A percentile compares a stretch with the other conserved stretches of the same genome.
phyloP scores from a whole-genome alignment of 2,888 invertebrate genomes.

The Phyto melanocephala region DNA sequence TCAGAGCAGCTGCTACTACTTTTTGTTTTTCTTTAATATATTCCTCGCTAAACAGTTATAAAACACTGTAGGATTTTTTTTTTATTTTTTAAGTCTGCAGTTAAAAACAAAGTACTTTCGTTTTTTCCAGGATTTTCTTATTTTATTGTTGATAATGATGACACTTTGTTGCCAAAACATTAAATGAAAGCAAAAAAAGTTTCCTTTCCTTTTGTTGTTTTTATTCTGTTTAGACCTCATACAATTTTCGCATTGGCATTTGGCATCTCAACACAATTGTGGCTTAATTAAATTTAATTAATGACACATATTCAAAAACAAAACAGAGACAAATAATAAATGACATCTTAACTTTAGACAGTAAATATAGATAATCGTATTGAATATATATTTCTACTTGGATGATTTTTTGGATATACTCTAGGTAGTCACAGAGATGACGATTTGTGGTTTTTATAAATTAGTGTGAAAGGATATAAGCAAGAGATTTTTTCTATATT shows the following conservation, averaged over 20 bases:
- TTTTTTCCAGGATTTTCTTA: background rate
- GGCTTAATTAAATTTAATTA: slow-evolving; percentile 45
- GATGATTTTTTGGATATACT: too few relatives aligned
- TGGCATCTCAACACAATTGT: slow-evolving; percentile 32
- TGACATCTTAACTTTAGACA: background rate
- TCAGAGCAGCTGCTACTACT: too few relatives aligned
- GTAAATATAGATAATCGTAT: background rate
- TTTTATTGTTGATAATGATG: slow-evolving; percentile 14
- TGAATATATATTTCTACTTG: background rate
- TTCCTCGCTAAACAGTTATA: too few relatives aligned
- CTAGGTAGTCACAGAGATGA: too few relatives aligned
- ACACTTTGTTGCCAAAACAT: slow-evolving; percentile 16
- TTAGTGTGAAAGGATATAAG: too few relatives aligned
- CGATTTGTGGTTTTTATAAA: too few relatives aligned
- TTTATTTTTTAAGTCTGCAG: background rate
- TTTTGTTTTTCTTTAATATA: too few relatives aligned
- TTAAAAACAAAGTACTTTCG: slow-evolving; percentile 10
- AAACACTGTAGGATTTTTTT: too few relatives aligned
- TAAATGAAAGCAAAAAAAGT: background rate
- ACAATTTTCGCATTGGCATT: background rate
- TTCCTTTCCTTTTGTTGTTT: background rate
- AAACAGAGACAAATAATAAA: background rate
- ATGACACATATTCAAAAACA: background rate
- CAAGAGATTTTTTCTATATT: too few relatives aligned
- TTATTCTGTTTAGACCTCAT: background rate